A percentile compares a stretch with the other conserved stretches of the same genome.
Evolutionary conservation across 2,113 vertebrate genomes (phyloP).

Genomic region (Casuarius casuarius): DNA sequence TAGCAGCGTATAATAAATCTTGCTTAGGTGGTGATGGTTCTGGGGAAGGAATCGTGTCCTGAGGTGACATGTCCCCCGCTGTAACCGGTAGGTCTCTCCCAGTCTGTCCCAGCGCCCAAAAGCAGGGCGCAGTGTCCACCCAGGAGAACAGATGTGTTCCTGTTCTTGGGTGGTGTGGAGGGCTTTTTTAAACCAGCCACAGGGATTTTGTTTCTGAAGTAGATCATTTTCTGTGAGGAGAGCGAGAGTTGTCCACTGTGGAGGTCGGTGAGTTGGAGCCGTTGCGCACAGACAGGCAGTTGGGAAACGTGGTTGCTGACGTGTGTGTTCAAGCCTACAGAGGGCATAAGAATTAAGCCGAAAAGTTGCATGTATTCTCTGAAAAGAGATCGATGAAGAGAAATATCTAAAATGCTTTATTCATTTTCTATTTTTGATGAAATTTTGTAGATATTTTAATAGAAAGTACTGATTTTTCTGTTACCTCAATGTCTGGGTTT

Average conservation of each 20-base stretch:
- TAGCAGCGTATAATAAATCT: neutral
- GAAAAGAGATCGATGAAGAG: neutral
- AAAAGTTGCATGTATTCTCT: neutral
- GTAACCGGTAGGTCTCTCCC: neutral
- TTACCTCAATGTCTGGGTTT: neutral
- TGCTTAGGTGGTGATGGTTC: neutral
- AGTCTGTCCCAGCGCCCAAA: neutral
- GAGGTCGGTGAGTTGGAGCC: neutral
- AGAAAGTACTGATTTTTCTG: neutral
- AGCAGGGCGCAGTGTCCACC: neutral
- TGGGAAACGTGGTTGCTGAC: rapidly evolving
- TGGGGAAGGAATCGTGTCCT: neutral
- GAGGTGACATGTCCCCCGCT: neutral
- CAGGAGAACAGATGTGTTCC: rapidly evolving
- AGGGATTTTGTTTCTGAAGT: neutral
- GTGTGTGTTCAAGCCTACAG: rapidly evolving
- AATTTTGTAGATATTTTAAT: neutral
- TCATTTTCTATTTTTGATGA: neutral
- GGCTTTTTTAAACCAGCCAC: neutral
- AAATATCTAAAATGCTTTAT: neutral
- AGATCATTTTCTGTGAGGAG: neutral
- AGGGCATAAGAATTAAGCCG: neutral
- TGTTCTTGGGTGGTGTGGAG: neutral
- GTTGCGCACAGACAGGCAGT: neutral
- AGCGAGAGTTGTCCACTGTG: neutral